Base-by-base conservation (phyloP, 2,888 invertebrate species). In the Sympetrum striolatum region DNA sequence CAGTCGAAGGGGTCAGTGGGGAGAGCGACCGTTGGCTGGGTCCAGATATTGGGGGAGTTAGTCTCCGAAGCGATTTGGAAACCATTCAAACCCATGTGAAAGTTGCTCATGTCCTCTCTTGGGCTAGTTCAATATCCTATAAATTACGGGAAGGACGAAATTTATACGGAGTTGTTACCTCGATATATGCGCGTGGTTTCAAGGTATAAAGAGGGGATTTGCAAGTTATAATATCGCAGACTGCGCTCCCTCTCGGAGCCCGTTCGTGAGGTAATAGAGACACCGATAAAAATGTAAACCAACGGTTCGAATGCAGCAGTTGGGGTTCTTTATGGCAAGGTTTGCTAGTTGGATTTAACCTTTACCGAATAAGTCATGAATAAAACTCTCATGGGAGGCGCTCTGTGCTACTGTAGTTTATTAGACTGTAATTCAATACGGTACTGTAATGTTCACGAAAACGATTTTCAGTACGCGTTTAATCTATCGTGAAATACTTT, bases 81-180 rank as follows among this genome's bases (percentile, higher is more conserved):
- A 37, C 37, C 60, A 60, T 86, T 60, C 86, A 82, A 82, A 12
- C 60, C 86, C 35, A 60, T 60, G 86, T 64, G 86, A 86, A 86
- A 86, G 37, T 86, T 60, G 44, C 81, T 81, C 44, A 48, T 81
- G 37, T 86, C 60, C 53, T 25, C 60, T n/a, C 64, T 15, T 37
- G 31, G 60, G 86, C 15, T 37, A 86, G 86, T 86, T 86, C 86
- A 60, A 86, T 64, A 86, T 64, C 86, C 86, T 86, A 86, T 86
- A 60, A 86, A 86, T 86, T 86, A 86, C n/a, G 60, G 22, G 60
- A 1, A 18, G 86, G 10, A n/a, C n/a, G n/a, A 58, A 82, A 48
- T 53, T n/a, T 2, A 14, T 25, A 25, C 18, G 25, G 35, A 31
- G 4, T 37, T 82, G 58, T 35, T 37, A 86, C 86, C 60, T 86